These are phyloP conservation scores for Dipodomys spectabilis DNA, from an alignment of 2,113 vertebrate species.

Conservation along the genomic window DNA sequence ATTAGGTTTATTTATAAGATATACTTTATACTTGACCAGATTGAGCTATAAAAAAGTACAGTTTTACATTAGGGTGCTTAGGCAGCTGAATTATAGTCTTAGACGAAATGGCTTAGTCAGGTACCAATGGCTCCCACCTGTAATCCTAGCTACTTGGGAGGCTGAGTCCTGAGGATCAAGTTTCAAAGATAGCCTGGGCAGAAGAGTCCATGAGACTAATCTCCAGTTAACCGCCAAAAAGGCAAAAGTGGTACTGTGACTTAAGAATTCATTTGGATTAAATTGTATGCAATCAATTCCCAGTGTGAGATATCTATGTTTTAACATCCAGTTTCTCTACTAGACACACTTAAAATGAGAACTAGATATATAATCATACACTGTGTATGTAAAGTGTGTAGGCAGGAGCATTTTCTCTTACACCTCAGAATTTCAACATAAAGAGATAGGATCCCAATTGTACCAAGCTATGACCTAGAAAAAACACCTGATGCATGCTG, in stretches of 20 bases:
- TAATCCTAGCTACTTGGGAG: too few species aligned
- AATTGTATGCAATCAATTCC: too few species aligned
- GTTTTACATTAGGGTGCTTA: conserved; percentile 2
- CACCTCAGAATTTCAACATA: conserved; percentile 61
- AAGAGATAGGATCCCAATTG: conserved; percentile 60
- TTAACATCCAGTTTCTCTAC: too few species aligned
- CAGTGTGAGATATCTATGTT: too few species aligned
- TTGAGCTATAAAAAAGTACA: neutral
- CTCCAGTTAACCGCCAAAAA: too few species aligned
- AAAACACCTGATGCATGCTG: conserved; percentile 55
- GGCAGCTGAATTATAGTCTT: neutral
- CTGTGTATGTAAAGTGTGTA: conserved; percentile 45
- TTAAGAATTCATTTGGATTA: too few species aligned
- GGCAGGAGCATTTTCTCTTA: conserved; percentile 23
- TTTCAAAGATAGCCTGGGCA: too few species aligned
- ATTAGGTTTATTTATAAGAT: conserved; percentile 20
- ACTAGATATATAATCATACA: neutral
- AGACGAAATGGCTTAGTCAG: conserved; percentile 19
- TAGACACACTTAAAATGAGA: neutral
- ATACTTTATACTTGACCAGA: conserved; percentile 27
- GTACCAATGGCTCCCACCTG: too few species aligned
- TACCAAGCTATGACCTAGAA: conserved; percentile 70
- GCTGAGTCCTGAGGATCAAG: too few species aligned
- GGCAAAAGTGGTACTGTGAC: too few species aligned
- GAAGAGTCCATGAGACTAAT: too few species aligned